A percentile compares a stretch with the other conserved stretches of the same genome.
Evolutionary conservation across 2,113 vertebrate species (phyloP).

Genomic region (Pelecanus crispus): DNA sequence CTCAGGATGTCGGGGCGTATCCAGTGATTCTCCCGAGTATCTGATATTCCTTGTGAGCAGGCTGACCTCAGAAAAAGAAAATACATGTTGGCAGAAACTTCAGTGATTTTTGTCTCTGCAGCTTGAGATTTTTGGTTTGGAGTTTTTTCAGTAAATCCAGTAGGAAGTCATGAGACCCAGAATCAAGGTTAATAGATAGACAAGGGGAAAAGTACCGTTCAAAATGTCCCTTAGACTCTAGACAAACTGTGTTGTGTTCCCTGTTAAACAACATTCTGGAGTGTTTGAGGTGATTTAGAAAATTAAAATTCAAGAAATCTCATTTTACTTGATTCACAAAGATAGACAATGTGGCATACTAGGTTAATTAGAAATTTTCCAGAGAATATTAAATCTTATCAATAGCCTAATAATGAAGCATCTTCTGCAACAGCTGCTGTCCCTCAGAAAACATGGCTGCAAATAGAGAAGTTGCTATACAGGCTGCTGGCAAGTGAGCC

Average conservation of each 20-base stretch:
- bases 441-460: background rate
- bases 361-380: background rate
- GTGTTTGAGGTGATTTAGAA: background rate
- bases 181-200: background rate
- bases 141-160: background rate
- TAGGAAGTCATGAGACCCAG: background rate
- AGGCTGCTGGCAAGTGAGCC: background rate
- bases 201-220: background rate
- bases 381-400: background rate
- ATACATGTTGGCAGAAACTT: background rate
- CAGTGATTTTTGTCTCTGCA: background rate
- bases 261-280: background rate
- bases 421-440: background rate
- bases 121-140: background rate
- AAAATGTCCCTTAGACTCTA: background rate
- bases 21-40: rapidly evolving
- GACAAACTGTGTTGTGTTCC: background rate
- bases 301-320: background rate
- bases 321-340: background rate
- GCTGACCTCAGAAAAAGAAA: background rate
- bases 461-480: background rate
- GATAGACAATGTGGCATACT: background rate
- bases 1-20: background rate
- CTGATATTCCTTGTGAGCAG: background rate
- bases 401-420: background rate